Evolutionary conservation across 2,888 invertebrate genomes (phyloP), one percentile per base, ranked within the genome.

Genomic region (Thalpophila matura): DNA sequence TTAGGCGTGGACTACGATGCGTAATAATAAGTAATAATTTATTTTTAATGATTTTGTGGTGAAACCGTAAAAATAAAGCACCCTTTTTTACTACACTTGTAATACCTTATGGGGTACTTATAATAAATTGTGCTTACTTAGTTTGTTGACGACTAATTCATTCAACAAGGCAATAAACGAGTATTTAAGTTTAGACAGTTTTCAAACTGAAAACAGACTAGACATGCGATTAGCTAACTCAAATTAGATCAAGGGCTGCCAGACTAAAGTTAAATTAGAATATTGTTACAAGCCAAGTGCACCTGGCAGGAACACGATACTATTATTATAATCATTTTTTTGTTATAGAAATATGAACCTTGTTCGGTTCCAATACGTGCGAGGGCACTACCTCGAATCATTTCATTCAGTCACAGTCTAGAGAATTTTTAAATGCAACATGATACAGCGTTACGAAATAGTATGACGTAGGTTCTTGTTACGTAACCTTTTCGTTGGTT

Each of bases 211-310:
- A 69, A 64, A 50, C 69, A 64, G 65, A 64, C 46, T 58, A 69
- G 71, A 74, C 65, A 63, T 16, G 40, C 80, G 56, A 64, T 64
- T 74, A 74, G 62, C 67, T 80, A 72, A 80, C 56, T 74, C 47
- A 65, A 79, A 68, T 75, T 62, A 88, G 94, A 89, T 93, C 94
- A 93, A 93, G 93, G 93, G 91, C 89, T 80, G 84, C 82, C 82
- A 79, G 86, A 89, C 86, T 83, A 83, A 82, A 84, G 89, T 89
- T 91, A 91, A 89, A 91, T 89, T 89, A 89, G 90, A 86, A 88
- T 86, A 89, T 84, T 83, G 89, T 90, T 86, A 88, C 86, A 83
- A 88, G 94, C 93, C 93, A 94, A 93, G 83, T 87, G 79, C 85
- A 83, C 85, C 83, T 93, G 93, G 90, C 93, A 93, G 91, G 85